Percentiles rank a stretch among this genome's conserved stretches.
phyloP scores from a whole-genome alignment of 2,888 invertebrate species.

The Drosophila paramelanica region DNA sequence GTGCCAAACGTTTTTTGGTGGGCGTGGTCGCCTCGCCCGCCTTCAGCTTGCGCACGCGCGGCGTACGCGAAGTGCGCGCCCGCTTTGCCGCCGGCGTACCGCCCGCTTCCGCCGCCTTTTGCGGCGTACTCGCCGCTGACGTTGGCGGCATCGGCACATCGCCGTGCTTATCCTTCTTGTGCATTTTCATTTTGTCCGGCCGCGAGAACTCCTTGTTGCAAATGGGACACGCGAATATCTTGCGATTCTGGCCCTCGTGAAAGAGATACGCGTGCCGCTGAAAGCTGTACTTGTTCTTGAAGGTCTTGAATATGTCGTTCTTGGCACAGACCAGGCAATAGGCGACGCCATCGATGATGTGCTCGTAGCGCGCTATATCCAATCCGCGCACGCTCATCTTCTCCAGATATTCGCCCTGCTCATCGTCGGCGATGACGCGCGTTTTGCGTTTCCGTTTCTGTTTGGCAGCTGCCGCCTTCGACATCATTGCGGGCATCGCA shows the following conservation, averaged over 20 bases:
- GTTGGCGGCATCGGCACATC: constrained; percentile 74
- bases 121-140: constrained; percentile 54
- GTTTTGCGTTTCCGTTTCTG: constrained; percentile 84
- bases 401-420: constrained; percentile 84
- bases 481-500: constrained; percentile 50
- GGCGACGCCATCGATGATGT: constrained; percentile 83
- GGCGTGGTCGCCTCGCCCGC: constrained; percentile 39
- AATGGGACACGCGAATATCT: constrained; percentile 83
- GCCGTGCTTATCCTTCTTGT: constrained; percentile 84
- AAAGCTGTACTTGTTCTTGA: constrained; percentile 84
- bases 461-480: constrained; percentile 71
- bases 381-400: constrained; percentile 84
- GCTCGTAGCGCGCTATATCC: constrained; percentile 84
- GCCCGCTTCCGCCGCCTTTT: constrained; percentile 48
- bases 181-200: constrained; percentile 84
- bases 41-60: constrained; percentile 71
- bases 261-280: constrained; percentile 84
- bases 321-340: constrained; percentile 84
- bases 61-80: constrained; percentile 72
- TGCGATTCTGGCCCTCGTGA: constrained; percentile 83
- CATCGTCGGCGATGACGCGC: constrained; percentile 82
- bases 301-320: constrained; percentile 83
- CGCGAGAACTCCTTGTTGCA: constrained; percentile 84
- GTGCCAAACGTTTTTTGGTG: constrained; percentile 78
- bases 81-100: constrained; percentile 68